Base-by-base conservation (phyloP, 2,888 invertebrate species). In the Torymus aiolomorphi region DNA sequence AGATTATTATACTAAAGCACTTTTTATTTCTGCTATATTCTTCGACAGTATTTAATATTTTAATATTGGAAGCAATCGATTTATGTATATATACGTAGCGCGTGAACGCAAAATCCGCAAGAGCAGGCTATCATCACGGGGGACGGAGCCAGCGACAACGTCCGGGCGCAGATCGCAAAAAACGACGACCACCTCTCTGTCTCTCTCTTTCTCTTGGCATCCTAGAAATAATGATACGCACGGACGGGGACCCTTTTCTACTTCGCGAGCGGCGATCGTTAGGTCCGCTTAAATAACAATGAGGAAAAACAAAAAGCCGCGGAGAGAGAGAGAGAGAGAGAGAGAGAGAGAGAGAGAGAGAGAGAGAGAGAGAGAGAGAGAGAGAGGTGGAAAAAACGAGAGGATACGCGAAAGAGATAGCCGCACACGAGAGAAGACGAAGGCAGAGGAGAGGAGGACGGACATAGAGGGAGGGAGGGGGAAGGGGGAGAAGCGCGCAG, bases 401-500 rank as follows among this genome's bases (percentile, higher is more conserved):
- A 51, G 56, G 31, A 70, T 42, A 49, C 57, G 31, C 13, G 63
- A 42, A 13, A 52, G 18, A 59, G 51, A 62, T 52, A 11, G 51
- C 5, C 52, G 66, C 51, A 61, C 42, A 78, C 42, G 67, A 51
- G 65, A 62, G 80, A 54, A 18, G 59, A 51, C 56, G 42, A 42
- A 20, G 63, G 80, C 42, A 51, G 62, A 54, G 14, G 59, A 24
- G 57, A n/a, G 42, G 20, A 16, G 63, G 59, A 10, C 8, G 31
- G 2, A 14, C n/a, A 8, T 8, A 61, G 5, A 49, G 54, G 54
- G 57, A 31, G 31, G 12, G 24, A 20, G 57, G 31, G 57, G 72
- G 59, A 71, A 51, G 20, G 14, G 69, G 49, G 63, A 80, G 72
- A 79, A 81, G 66, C n/a, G 82, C 82, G 84, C 83, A 82, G 77